phyloP scores from a whole-genome alignment of 2,797 vertebrate species.

The Taenioides sp. region DNA sequence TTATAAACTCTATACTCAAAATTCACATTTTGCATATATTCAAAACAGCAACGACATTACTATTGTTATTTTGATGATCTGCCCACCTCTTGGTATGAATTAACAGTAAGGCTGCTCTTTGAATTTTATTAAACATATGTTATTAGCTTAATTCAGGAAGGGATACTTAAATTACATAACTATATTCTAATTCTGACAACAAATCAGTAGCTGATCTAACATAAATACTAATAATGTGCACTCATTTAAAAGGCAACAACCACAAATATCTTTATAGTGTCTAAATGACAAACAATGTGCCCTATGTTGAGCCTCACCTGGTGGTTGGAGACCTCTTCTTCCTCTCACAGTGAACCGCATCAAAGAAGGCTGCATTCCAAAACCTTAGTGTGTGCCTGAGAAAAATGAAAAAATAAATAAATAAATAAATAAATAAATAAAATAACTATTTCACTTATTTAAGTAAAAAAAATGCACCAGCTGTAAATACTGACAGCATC shows the following conservation, averaged over 20 bases:
- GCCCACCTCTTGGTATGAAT: too few relatives aligned
- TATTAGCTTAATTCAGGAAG: background rate
- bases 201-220: background rate
- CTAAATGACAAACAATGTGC: background rate
- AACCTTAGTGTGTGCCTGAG: conserved; percentile 92
- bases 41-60: too few relatives aligned
- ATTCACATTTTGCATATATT: too few relatives aligned
- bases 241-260: background rate
- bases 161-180: background rate
- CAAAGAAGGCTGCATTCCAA: conserved; percentile 97
- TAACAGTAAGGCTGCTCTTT: background rate
- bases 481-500: background rate
- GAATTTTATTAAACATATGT: background rate
- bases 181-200: background rate
- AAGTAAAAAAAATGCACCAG: background rate
- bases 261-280: background rate
- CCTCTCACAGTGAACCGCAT: conserved; percentile 95
- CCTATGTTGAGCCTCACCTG: conserved; percentile 73
- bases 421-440: too few relatives aligned
- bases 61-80: too few relatives aligned
- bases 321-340: conserved; percentile 96
- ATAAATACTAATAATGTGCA: background rate
- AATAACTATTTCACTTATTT: background rate
- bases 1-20: too few relatives aligned
- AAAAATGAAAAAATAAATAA: background rate